These are phyloP conservation scores for Archips xylosteana DNA, from an alignment of 2,888 invertebrate genomes.

Conservation along the genomic window DNA sequence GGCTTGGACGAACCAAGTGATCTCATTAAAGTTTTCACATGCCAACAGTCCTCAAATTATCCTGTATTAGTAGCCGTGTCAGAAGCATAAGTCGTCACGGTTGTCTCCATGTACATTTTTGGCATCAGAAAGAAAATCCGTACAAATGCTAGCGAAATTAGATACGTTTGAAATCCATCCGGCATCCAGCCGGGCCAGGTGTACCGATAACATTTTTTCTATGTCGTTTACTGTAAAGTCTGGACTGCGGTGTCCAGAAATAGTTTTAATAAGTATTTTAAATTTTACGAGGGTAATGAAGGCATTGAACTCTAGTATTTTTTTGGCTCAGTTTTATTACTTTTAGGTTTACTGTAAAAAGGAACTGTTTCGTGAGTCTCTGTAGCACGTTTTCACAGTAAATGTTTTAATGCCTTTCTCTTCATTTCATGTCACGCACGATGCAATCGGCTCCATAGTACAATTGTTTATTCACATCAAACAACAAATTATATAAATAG, in stretches of 20 bases:
- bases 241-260: not conserved
- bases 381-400: too few species aligned
- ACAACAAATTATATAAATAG: too few species aligned
- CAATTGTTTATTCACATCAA: too few species aligned
- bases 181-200: not conserved
- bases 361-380: not conserved
- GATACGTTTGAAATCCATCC: not conserved
- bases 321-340: not conserved
- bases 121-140: not conserved
- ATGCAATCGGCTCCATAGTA: too few species aligned
- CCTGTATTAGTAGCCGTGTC: too few species aligned
- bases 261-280: slow-evolving; percentile 12
- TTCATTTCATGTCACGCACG: too few species aligned
- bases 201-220: not conserved
- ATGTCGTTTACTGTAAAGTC: not conserved
- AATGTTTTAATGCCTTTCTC: too few species aligned
- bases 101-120: too few species aligned
- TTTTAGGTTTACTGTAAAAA: not conserved
- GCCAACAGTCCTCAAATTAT: too few species aligned
- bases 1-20: too few species aligned
- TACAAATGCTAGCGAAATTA: not conserved
- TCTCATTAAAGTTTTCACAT: too few species aligned
- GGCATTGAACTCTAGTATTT: slow-evolving; percentile 31
- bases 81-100: too few species aligned
- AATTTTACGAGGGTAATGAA: slow-evolving; percentile 27